Evolutionary conservation across 2,888 invertebrate species (phyloP), one percentile per base, ranked within the genome.

Genomic region (Volucella inanis): DNA sequence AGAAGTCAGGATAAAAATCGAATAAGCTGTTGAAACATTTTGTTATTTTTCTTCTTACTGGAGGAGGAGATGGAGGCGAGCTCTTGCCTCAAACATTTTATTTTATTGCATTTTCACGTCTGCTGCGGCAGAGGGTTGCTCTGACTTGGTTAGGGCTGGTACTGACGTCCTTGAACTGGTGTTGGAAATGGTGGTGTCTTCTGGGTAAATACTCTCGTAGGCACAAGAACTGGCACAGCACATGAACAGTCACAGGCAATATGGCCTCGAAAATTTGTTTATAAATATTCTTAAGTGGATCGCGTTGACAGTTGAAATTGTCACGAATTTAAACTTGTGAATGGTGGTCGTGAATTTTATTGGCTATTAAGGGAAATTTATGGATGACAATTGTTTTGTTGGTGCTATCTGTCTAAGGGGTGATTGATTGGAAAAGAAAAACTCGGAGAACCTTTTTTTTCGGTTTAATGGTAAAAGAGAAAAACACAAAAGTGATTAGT

Each of bases 281-380:
- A 85, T 85, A 85, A 85, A 85, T 85, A 81, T 81, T 77, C 85
- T 85, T 85, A 85, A 85, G 81, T 85, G 85, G 85, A 85, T 85
- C 72, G 80, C 81, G 85, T 81, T 81, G 85, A 85, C 85, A 85
- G 85, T 81, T 72, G 76, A 68, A 85, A 85, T 85, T 85, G 81
- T 81, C 85, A 85, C 81, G 72, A 85, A 81, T 85, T 85, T 85
- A 85, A 85, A 85, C 76, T 85, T 77, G 68, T 62, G 80, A 76
- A 80, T 75, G 68, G 84, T 61, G 80, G 75, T 80, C 76, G 75
- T 54, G 81, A 85, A 77, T 81, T 85, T 85, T 81, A 85, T 85
- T 85, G 85, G 81, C 85, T 81, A 85, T 85, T 85, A 85, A 85
- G 43, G 45, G 71, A 68, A 85, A 85, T 85, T 85, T 85, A 85